Conservation (phyloP, 2,797 vertebrate genomes). For the Iguana delicatissima region DNA sequence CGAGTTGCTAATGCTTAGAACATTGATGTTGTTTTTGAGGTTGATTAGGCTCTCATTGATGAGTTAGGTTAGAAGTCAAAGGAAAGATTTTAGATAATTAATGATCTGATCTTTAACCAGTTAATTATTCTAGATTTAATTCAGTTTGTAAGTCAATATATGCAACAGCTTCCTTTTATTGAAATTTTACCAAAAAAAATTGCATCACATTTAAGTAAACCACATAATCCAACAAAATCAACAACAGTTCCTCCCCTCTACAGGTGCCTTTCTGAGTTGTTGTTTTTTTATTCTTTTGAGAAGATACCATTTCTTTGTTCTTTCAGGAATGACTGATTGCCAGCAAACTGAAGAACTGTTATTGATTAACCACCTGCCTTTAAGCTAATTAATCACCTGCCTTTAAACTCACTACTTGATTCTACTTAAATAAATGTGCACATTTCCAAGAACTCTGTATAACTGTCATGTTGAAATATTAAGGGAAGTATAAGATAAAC, state of each 20-base stretch:
- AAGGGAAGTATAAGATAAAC: neutral
- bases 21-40: neutral
- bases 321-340: neutral
- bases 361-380: neutral
- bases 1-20: neutral
- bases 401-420: neutral
- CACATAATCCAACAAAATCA: too few species aligned
- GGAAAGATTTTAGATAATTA: neutral
- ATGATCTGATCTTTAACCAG: neutral
- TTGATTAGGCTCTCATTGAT: neutral
- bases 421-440: neutral
- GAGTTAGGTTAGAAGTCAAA: neutral
- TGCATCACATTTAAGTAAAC: too few species aligned
- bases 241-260: too few species aligned
- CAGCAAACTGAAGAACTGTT: slow-evolving; percentile 25
- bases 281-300: too few species aligned
- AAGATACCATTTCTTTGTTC: neutral
- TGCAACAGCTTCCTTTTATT: too few species aligned
- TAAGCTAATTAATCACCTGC: neutral
- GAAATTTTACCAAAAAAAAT: too few species aligned
- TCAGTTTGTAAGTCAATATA: neutral
- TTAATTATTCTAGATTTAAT: slow-evolving; percentile 12
- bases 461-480: neutral
- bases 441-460: neutral
- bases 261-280: neutral